Base-by-base conservation (phyloP, 2,888 invertebrate species). In the Erebia epiphron region DNA sequence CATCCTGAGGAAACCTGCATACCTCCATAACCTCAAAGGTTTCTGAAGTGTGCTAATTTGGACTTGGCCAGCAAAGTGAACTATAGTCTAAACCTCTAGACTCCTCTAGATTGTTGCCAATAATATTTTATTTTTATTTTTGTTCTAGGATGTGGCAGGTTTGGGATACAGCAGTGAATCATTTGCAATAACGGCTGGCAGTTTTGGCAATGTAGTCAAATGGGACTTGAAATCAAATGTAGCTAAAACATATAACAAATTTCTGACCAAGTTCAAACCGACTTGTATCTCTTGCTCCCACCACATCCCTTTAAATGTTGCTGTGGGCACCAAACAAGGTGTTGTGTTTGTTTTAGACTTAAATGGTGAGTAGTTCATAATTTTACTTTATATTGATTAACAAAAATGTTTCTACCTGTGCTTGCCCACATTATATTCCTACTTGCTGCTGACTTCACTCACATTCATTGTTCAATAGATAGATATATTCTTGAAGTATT, bases 221-320 rank as follows among this genome's bases (percentile, higher is more conserved):
- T 95, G 95, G 95, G 90, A 94, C 75, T 76, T 94, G 3, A 82
- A 81, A n/a, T 84, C 91, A 4, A 94, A 95, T 83, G 86, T 92
- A 56, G 88, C 91, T 2, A 91, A 83, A 71, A 76, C 80, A n/a
- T 86, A 91, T 72, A 73, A 66, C 16, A 75, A 78, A 43, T 78
- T 86, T 16, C 61, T 92, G 14, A 87, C 79, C 71, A 84, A 75
- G 21, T 88, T 87, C 70, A 90, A 83, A 75, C 87, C 91, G 4
- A 79, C 81, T 1, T 89, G 90, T 70, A 80, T 93, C 76, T 78
- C 89, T 13, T 88, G 88, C 70, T 93, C 92, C 0, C 89, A 82
- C 2, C 92, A 92, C 71, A 72, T 80, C 35, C 77, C 80, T 0
- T 72, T 90, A 11, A 79, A 86, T 76, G 86, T 92, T 1, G 93